Evolutionary conservation across 30 jellyfish, hydroid and myxozoan genomes (phyloP).

Genomic region (Sanderia malayensis): DNA sequence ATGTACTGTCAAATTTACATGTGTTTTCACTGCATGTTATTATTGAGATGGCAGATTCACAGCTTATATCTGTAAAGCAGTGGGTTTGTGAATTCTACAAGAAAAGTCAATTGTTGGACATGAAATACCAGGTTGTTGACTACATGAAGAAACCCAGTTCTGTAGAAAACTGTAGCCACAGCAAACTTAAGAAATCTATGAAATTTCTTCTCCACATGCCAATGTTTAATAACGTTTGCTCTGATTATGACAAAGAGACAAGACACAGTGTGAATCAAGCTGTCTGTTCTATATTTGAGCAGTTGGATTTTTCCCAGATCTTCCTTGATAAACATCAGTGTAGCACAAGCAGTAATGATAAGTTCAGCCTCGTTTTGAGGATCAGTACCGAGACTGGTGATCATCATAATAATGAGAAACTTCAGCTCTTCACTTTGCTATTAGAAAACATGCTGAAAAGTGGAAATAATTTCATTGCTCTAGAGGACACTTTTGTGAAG

Average conservation of each 20-base stretch:
- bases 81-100: not conserved
- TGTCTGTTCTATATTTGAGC: not conserved
- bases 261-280: not conserved
- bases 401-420: not conserved
- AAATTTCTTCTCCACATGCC: not conserved
- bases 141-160: not conserved
- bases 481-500: constrained; percentile 23
- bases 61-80: not conserved
- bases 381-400: not conserved
- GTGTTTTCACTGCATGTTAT: constrained; percentile 9
- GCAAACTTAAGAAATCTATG: too few species aligned
- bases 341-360: not conserved
- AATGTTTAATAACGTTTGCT: not conserved
- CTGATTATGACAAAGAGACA: not conserved
- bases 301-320: not conserved
- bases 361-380: constrained; percentile 15
- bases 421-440: not conserved
- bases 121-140: not conserved
- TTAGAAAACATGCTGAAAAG: not conserved
- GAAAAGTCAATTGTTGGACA: not conserved
- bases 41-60: constrained; percentile 3
- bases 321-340: not conserved
- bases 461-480: not conserved
- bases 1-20: not conserved
- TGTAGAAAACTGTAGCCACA: too few species aligned